These are phyloP conservation scores for Tinea semifulvella DNA, from an alignment of 2,888 invertebrate genomes.

Conservation along the genomic window DNA sequence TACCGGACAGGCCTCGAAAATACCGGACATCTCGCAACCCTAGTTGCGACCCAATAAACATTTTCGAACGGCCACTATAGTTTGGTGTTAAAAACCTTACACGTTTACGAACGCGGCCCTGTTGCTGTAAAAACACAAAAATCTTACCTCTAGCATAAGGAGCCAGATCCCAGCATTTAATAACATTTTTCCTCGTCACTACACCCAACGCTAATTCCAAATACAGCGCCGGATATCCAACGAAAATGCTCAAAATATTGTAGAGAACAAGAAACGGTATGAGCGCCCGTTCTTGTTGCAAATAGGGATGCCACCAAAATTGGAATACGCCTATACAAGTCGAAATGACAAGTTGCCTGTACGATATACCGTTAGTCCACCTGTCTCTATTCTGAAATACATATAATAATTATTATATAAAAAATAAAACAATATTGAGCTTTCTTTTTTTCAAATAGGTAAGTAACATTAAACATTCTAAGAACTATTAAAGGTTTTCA, in stretches of 20 bases:
- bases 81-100: no score
- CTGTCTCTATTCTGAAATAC: conserved; percentile 37
- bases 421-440: neutral
- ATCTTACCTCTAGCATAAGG: conserved; percentile 54
- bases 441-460: neutral
- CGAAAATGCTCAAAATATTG: conserved; percentile 44
- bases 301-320: conserved; percentile 55
- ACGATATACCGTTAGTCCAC: conserved; percentile 54
- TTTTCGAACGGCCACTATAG: no score
- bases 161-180: conserved; percentile 53
- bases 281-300: conserved; percentile 37
- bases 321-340: conserved; percentile 50
- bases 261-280: conserved; percentile 51
- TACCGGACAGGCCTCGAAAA: no score
- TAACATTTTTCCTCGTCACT: conserved; percentile 46
- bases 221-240: conserved; percentile 52
- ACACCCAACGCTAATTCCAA: conserved; percentile 50
- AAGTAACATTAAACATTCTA: no score
- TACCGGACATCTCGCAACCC: no score
- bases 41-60: no score
- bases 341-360: conserved; percentile 47
- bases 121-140: no score
- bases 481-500: no score
- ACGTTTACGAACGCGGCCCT: no score
- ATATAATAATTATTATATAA: neutral